These are phyloP conservation scores for Argyresthia goedartella DNA, from an alignment of 2,888 invertebrate genomes.

Conservation along the genomic window DNA sequence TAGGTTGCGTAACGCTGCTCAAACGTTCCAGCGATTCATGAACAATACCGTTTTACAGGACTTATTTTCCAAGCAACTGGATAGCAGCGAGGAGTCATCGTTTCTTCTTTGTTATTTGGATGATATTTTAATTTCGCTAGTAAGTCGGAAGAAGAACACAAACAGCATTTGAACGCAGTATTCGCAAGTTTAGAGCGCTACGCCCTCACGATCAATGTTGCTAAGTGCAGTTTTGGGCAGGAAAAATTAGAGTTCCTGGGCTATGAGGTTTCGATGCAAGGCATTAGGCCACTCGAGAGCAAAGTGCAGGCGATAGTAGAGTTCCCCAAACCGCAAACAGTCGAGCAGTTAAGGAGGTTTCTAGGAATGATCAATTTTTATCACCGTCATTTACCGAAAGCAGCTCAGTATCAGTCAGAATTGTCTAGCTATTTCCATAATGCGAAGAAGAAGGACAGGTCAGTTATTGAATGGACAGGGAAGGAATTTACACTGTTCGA, in stretches of 20 bases:
- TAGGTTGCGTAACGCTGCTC: constrained; percentile 25
- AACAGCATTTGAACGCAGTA: constrained; percentile 12
- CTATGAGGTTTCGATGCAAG: constrained; percentile 75
- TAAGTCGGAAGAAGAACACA: constrained; percentile 6
- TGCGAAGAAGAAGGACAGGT: constrained; percentile 14
- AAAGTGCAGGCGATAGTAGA: constrained; percentile 10
- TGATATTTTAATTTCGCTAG: constrained; percentile 23
- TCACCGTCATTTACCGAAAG: too few species aligned
- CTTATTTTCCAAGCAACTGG: too few species aligned
- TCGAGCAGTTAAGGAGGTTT: constrained; percentile 11
- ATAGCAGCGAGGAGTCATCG: too few species aligned
- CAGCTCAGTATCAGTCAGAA: too few species aligned
- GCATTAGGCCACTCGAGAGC: constrained; percentile 43
- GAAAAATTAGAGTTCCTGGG: constrained; percentile 3
- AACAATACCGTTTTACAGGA: constrained; percentile 13
- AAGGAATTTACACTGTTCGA: too few species aligned
- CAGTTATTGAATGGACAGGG: constrained; percentile 6
- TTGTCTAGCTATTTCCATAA: too few species aligned
- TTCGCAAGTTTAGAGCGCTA: constrained; percentile 11
- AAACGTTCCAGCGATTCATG: constrained; percentile 25
- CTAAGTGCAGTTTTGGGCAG: constrained; percentile 2
- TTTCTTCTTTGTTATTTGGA: constrained; percentile 21
- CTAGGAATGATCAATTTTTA: too few species aligned
- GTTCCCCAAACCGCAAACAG: constrained; percentile 9
- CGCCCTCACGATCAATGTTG: constrained; percentile 8